Conservation (phyloP, 2,888 invertebrate species). For the Digitonthophagus gazella region DNA sequence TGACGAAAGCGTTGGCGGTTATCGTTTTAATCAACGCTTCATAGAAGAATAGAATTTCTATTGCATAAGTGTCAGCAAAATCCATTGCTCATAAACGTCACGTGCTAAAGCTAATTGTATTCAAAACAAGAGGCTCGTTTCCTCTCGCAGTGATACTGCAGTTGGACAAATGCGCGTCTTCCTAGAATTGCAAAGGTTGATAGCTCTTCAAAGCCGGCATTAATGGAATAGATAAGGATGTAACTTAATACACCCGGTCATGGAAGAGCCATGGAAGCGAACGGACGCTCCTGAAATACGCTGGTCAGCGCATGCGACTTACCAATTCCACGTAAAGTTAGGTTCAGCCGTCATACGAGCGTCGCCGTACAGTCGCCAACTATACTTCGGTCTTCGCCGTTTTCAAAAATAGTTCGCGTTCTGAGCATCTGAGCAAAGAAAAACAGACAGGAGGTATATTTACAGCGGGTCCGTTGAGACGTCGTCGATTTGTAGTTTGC, state of each 20-base stretch:
- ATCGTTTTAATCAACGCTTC: neutral
- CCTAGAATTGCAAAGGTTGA: neutral
- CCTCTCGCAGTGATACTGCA: neutral
- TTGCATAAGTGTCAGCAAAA: neutral
- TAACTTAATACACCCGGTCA: constrained; percentile 11
- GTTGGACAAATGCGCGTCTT: neutral
- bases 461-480: neutral
- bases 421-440: constrained; percentile 1
- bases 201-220: neutral
- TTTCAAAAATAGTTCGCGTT: constrained; percentile 15
- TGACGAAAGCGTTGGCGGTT: neutral
- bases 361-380: constrained; percentile 7
- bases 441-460: constrained; percentile 1
- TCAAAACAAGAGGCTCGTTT: neutral
- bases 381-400: constrained; percentile 13
- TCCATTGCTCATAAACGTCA: neutral
- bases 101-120: neutral
- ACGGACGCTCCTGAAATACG: constrained; percentile 13
- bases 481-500: neutral
- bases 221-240: constrained; percentile 14
- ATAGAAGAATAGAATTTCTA: neutral
- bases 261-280: neutral
- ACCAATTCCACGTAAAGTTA: constrained; percentile 2
- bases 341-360: constrained; percentile 3
- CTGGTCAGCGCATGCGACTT: constrained; percentile 14